phyloP scores from a whole-genome alignment of 1,140 invertebrate species.

The Copidosoma floridanum region DNA sequence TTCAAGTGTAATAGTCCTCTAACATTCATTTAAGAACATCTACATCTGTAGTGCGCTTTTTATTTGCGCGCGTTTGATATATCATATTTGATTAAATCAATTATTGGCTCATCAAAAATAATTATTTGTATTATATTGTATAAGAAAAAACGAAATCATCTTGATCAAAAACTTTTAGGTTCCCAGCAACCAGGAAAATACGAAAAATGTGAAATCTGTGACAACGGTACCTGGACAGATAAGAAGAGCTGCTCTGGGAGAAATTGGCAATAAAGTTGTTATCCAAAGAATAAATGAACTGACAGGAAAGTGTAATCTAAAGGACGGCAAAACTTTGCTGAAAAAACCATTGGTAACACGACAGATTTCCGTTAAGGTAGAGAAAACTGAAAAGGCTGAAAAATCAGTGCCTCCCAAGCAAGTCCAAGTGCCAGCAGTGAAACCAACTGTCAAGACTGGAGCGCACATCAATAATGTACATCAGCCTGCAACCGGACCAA shows the following conservation, averaged over 20 bases:
- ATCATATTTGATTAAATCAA: neutral
- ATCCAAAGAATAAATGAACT: conserved; percentile 35
- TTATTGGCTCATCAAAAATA: neutral
- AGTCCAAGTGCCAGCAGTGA: conserved; percentile 38
- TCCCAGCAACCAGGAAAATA: conserved; percentile 49
- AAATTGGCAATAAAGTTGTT: conserved; percentile 53
- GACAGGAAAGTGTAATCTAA: conserved; percentile 37
- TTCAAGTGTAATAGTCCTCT: too few relatives aligned
- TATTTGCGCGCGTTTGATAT: too few relatives aligned
- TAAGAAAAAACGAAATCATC: neutral
- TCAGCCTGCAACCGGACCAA: conserved; percentile 16
- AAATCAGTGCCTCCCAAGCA: conserved; percentile 37
- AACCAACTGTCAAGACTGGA: conserved; percentile 38
- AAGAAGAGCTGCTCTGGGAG: conserved; percentile 48
- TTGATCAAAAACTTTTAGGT: conserved; percentile 5
- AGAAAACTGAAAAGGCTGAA: conserved; percentile 23
- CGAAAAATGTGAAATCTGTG: conserved; percentile 42
- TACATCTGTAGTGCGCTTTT: too few relatives aligned
- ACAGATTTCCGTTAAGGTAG: conserved; percentile 23
- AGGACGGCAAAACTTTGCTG: conserved; percentile 30
- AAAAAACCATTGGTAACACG: conserved; percentile 34
- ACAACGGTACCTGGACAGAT: conserved; percentile 31
- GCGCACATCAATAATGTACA: conserved; percentile 18
- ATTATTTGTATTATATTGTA: neutral
- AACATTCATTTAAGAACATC: too few relatives aligned